Percentiles rank a stretch among this genome's conserved stretches.
These are phyloP conservation scores for Coptotermes formosanus DNA, from an alignment of 1,140 invertebrate genomes.

Conservation along the genomic window DNA sequence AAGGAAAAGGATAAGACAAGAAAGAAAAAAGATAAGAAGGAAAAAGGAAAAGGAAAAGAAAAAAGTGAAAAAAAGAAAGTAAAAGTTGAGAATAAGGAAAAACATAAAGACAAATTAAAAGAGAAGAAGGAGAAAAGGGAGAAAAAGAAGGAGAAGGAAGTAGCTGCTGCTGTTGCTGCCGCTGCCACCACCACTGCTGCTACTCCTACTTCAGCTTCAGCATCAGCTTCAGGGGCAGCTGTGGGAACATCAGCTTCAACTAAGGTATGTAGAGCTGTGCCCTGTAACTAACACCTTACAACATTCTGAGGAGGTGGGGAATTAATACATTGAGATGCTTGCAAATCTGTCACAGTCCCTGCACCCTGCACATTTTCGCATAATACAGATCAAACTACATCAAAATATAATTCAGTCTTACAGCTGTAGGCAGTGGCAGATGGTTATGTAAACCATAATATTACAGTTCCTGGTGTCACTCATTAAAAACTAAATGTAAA, in stretches of 20 bases:
- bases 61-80: constrained; percentile 37
- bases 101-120: constrained; percentile 39
- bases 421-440: too few relatives aligned
- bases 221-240: background rate
- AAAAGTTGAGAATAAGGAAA: constrained; percentile 39
- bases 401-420: too few relatives aligned
- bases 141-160: constrained; percentile 39
- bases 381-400: too few relatives aligned
- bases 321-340: too few relatives aligned
- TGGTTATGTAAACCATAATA: too few relatives aligned
- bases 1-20: constrained; percentile 39
- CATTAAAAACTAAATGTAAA: too few relatives aligned
- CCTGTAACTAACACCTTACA: too few relatives aligned
- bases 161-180: background rate
- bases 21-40: constrained; percentile 38
- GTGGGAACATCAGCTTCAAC: background rate
- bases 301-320: too few relatives aligned
- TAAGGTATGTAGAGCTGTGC: background rate
- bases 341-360: too few relatives aligned
- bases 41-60: constrained; percentile 38
- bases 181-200: too few relatives aligned
- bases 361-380: too few relatives aligned
- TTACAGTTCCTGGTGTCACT: too few relatives aligned
- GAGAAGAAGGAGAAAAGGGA: constrained; percentile 40
- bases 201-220: background rate